A percentile compares a stretch with the other conserved stretches of the same genome.
phyloP scores from a whole-genome alignment of 2,888 invertebrate species.

The Achlya flavicornis region DNA sequence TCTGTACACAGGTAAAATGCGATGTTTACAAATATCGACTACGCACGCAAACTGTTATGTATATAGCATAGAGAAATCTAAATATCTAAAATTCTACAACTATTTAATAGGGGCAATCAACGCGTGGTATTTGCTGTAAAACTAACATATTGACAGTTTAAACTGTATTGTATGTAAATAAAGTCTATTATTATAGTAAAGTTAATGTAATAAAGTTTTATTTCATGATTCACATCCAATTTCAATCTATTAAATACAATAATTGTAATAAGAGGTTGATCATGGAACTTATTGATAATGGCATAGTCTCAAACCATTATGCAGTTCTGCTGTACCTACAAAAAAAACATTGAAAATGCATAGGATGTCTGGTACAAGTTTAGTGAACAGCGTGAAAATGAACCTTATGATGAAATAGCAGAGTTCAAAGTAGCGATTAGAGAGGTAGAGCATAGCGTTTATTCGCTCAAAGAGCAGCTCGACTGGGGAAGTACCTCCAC shows the following conservation, averaged over 20 bases:
- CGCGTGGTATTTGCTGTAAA: slow-evolving; percentile 4
- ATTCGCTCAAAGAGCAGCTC: too few relatives aligned
- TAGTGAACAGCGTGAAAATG: too few relatives aligned
- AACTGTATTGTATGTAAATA: slow-evolving; percentile 6
- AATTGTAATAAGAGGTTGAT: not conserved
- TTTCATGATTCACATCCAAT: not conserved
- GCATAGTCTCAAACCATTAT: not conserved
- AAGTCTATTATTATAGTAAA: slow-evolving; percentile 3
- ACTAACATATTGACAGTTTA: not conserved
- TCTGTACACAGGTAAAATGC: not conserved
- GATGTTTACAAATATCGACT: not conserved
- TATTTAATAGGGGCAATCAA: slow-evolving; percentile 18
- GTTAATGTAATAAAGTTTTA: slow-evolving; percentile 2
- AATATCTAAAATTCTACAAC: slow-evolving; percentile 21
- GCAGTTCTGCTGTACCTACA: not conserved
- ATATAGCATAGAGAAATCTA: slow-evolving; percentile 13
- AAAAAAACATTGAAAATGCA: not conserved
- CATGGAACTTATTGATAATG: not conserved
- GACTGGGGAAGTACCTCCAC: too few relatives aligned
- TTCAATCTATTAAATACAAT: not conserved
- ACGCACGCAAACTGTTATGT: not conserved
- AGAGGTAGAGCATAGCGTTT: too few relatives aligned
- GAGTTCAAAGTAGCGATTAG: not conserved
- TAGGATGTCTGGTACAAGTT: too few relatives aligned
- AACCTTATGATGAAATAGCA: not conserved